Evolutionary conservation across 2,113 vertebrate genomes (phyloP).

Genomic region (Brachyistius frenatus): DNA sequence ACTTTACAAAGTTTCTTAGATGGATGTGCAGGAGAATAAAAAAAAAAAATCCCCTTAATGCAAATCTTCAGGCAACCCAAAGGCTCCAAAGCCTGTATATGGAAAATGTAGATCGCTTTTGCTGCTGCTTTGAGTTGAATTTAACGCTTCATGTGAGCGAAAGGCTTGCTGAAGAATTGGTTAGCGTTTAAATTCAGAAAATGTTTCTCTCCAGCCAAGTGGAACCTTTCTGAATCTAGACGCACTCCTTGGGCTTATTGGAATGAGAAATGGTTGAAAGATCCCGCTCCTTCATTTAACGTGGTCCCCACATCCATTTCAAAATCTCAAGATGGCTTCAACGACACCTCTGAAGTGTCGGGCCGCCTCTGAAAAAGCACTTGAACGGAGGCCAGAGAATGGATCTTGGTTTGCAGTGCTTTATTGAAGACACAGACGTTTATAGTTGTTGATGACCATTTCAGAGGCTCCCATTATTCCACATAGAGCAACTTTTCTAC

Average conservation of each 20-base stretch:
- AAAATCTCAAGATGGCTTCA: slow-evolving; percentile 62
- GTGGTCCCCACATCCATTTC: slow-evolving; percentile 57
- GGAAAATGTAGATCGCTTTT: slow-evolving; percentile 80
- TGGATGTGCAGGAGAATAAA: slow-evolving; percentile 33
- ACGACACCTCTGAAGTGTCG: slow-evolving; percentile 52
- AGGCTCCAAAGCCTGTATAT: slow-evolving; percentile 72
- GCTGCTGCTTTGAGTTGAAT: slow-evolving; percentile 78
- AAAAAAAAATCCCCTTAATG: slow-evolving; percentile 63
- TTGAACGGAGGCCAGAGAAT: slow-evolving; percentile 46
- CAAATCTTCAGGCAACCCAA: slow-evolving; percentile 75
- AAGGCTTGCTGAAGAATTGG: slow-evolving; percentile 70
- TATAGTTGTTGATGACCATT: slow-evolving; percentile 48
- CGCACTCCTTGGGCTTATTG: slow-evolving; percentile 65
- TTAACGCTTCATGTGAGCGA: slow-evolving; percentile 78
- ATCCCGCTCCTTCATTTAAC: slow-evolving; percentile 67
- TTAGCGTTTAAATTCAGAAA: slow-evolving; percentile 81
- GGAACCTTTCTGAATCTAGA: slow-evolving; percentile 75
- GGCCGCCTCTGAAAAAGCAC: slow-evolving; percentile 52
- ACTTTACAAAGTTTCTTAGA: slow-evolving; percentile 72
- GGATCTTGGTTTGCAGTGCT: slow-evolving; percentile 36
- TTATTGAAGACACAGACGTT: slow-evolving; percentile 46
- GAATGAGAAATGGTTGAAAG: slow-evolving; percentile 76
- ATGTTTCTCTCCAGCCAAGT: slow-evolving; percentile 77
- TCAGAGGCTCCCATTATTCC: slow-evolving; percentile 43
- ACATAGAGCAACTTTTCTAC: slow-evolving; percentile 10